Conservation (phyloP, 1,140 invertebrate genomes). For the Rhagoletis pomonella region DNA sequence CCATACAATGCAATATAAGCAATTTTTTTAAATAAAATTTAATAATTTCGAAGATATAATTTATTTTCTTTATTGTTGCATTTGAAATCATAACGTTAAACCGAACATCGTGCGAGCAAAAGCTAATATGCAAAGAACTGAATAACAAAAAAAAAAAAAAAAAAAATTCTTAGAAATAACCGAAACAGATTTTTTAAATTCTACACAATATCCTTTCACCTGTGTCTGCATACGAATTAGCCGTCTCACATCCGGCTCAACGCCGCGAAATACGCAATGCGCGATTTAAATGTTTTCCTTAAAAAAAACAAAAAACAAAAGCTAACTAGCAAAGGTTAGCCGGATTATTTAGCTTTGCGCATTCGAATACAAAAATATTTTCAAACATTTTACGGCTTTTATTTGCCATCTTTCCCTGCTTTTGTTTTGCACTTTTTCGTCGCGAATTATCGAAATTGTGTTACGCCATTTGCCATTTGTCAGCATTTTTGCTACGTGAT, state of each 20-base stretch:
- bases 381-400: neutral
- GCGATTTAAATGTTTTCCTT: constrained; percentile 36
- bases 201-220: constrained; percentile 2
- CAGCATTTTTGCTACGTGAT: constrained; percentile 50
- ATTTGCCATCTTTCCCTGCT: neutral
- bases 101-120: too few relatives aligned
- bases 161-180: neutral
- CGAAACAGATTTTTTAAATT: constrained; percentile 22
- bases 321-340: neutral
- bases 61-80: too few relatives aligned
- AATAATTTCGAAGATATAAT: too few relatives aligned
- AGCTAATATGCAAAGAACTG: too few relatives aligned
- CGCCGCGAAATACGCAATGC: constrained; percentile 1
- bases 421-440: constrained; percentile 20
- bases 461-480: constrained; percentile 51
- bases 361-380: neutral
- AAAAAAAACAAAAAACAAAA: neutral
- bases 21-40: too few relatives aligned
- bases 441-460: constrained; percentile 47
- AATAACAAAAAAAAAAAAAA: too few relatives aligned
- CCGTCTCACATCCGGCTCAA: neutral
- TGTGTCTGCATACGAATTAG: neutral
- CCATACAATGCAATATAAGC: too few relatives aligned
- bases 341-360: constrained; percentile 17
- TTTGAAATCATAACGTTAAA: too few relatives aligned